Conservation (phyloP, 2,113 vertebrate genomes). For the Malurus cyaneus region DNA sequence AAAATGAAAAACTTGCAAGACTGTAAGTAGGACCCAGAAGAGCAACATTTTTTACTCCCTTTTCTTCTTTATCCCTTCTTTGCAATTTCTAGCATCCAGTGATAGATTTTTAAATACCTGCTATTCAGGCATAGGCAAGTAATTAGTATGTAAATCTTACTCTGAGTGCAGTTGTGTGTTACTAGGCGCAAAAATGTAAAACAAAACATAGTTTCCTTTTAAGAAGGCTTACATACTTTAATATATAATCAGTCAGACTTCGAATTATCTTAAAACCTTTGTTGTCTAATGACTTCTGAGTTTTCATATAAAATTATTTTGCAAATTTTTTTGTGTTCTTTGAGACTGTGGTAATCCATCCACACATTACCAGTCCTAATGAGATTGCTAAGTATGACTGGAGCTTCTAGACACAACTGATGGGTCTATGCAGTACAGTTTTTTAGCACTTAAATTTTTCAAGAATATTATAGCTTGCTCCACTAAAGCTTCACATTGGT, state of each 20-base stretch:
- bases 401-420: background rate
- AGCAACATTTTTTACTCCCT: background rate
- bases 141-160: constrained; percentile 32
- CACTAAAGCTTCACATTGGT: background rate
- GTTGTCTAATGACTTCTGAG: background rate
- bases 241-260: background rate
- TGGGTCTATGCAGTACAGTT: background rate
- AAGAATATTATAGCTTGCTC: background rate
- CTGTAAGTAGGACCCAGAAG: background rate
- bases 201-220: background rate
- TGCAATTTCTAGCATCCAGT: background rate
- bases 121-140: background rate
- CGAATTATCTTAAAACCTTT: background rate
- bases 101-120: constrained; percentile 33
- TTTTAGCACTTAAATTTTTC: background rate
- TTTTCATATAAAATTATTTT: background rate
- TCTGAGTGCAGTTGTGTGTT: background rate
- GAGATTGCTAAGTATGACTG: background rate
- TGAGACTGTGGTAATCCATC: background rate
- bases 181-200: background rate
- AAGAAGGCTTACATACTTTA: background rate
- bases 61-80: background rate
- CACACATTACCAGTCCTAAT: background rate
- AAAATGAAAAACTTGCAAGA: background rate
- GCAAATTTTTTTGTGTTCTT: background rate